Evolutionary conservation across 2,113 vertebrate genomes (phyloP), one percentile per base, ranked within the genome.

Genomic region (Calyptomena viridis): DNA sequence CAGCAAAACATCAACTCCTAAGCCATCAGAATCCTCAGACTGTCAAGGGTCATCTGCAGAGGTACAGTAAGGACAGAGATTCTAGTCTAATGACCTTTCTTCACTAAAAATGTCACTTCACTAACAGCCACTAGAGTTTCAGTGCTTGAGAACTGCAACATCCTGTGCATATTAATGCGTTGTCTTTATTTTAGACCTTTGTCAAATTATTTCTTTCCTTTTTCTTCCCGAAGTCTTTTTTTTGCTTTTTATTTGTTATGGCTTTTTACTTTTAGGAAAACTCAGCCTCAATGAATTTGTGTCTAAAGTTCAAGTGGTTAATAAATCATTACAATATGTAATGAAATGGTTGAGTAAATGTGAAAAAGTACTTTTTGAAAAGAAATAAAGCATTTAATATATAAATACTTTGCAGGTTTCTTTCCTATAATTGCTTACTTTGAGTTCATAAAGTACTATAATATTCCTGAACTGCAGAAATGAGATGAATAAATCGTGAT

Each of bases 1-100:
- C 99, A 99, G 99, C 99, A 99, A 99, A 99, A 98, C 99, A 97
- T 98, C 98, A 98, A 98, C 98, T 98, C 98, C 99, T 99, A 99
- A 99, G 97, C 98, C 98, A 98, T 98, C 99, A 96, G 99, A 99
- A 97, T 98, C 99, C 98, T 98, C 99, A 98, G 99, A 98, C 97
- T 99, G 97, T 97, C 98, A 98, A 97, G 98, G 98, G 97, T 98
- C 99, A 93, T 99, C 99, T 97, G 97, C 98, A 98, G 99, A 99
- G 99, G 99, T 99, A 99, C 98, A 85, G 98, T 99, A 98, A 98
- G 97, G 97, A 95, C 87, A 96, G 95, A 89, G 92, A 94, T 91
- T 90, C 74, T 84, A 93, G 95, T 92, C 94, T 97, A 97, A 97
- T 94, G 67, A 89, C 92, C 50, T 95, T 91, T 53, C 87, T 84